Evolutionary conservation across 2,888 invertebrate genomes (phyloP), one percentile per base, ranked within the genome.

Genomic region (Charanyca ferruginea): DNA sequence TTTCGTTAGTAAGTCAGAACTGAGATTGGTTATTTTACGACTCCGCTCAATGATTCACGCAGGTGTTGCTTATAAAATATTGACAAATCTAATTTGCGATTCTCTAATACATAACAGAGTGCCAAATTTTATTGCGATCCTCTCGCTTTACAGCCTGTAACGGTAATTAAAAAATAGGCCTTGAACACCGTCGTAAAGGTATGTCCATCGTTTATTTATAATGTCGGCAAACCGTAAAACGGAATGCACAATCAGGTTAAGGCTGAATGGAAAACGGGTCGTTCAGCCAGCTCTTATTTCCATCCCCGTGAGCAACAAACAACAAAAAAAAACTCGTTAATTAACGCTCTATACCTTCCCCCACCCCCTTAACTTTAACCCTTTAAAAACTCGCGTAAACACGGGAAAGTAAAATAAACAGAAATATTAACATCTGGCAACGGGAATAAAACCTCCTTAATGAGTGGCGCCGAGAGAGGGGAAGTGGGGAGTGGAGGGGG

Each of bases 361-460:
- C 38, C 35, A 23, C 35, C n/a, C 20, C 25, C 54, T 61, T 67
- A 79, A 79, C 63, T 80, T 75, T 59, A 82, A 79, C 77, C 79
- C 80, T 80, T 82, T 79, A 80, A 80, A 81, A 82, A 79, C 77
- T 81, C 72, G 66, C 71, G 79, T 81, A 81, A 83, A 75, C 78
- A 83, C 73, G 62, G 67, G 49, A 66, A 83, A 83, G 80, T 83
- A 78, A 73, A 83, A 80, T 83, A 81, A 83, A 81, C 83, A 80
- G 81, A 80, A 80, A 83, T 83, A 81, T 83, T 83, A 83, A 81
- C 83, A 80, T 77, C 83, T 80, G 81, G 83, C 73, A 68, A 76
- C 65, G 61, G 41, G 83, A 79, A 83, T 80, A 81, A 81, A 81
- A 80, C 70, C 83, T 81, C 53, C 72, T 71, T 81, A 81, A 80